Evolutionary conservation across 1,140 invertebrate genomes (phyloP), one percentile per base, ranked within the genome.

Genomic region (Lysiphlebus fabarum): DNA sequence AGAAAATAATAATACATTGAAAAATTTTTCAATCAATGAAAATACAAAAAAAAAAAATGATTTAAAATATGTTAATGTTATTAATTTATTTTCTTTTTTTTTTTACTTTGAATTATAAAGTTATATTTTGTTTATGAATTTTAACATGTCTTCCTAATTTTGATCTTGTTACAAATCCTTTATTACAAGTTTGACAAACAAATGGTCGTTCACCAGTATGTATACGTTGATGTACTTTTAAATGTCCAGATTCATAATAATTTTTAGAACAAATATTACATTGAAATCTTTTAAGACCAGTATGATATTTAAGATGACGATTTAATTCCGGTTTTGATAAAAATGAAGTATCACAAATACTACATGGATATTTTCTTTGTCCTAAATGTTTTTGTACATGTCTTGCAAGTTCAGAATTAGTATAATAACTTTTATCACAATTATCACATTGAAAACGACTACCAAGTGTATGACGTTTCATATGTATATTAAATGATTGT

Each of bases 181-280:
- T 79, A 36, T 65, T 65, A 57, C 78, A 81, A 26, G 71, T 59
- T 10, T 63, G 56, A 62, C 80, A 81, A 11, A 70, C 65, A 49
- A 73, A 79, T 3, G 80, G 78, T 60, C 79, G 79, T 8, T 78
- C 74, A 37, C 83, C 84, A 0, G 78, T 78, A 57, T 82, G 77
- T 47, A 80, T 78, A 10, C 82, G 69, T 40, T 73, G 65, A 62
- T 85, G 84, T 50, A 83, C 77, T 59, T 82, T 84, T 7, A 78
- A 67, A 58, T 84, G 83, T 17, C 70, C 70, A 0, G 71, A 73
- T 40, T 73, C 71, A 58, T 72, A 73, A 33, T 73, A 73, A 7
- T 61, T 56, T 56, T 78, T 76, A 6, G 57, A 61, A 49, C 72
- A 77, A 8, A 75, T 70, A 64, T 87, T 82, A n/a, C 82, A 80